Evolutionary conservation across 2,113 vertebrate species (phyloP), one percentile per base, ranked within the genome.

Genomic region (Melanostigma gelatinosum): DNA sequence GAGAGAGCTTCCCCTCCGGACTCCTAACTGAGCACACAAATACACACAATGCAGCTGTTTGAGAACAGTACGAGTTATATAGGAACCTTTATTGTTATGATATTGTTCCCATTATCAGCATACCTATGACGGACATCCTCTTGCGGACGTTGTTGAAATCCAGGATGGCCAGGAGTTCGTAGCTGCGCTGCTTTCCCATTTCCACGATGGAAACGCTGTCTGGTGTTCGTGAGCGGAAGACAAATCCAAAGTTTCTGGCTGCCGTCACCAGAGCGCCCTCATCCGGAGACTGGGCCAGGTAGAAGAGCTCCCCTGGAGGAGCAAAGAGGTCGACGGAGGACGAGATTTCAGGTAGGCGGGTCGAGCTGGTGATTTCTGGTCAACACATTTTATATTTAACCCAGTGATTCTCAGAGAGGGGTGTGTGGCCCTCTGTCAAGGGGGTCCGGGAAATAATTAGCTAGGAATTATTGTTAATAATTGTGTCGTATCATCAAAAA

Each of bases 91-190:
- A 22, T 22, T 9, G 22, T 16, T 16, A 15, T 20, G 20, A 52
- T 9, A 46, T 46, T 18, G 24, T 24, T 42, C 55, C 12, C 20
- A 22, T n/a, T 60, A 50, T 13, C 24, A 29, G 15, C 4, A 27
- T 81, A 99, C 97, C 97, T 52, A 99, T 97, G 77, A 99, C 97
- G 11, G 98, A 99, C 98, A 99, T 99, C 89, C 98, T 94, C 85
- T 99, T 99, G 90, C 97, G 96, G 73, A 97, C 95, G 0, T 97
- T 98, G 95, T 95, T 97, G 91, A 99, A 99, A 85, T 99, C 98
- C 87, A 99, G 94, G 88, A 99, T 96, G 72, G 96, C 95, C 67
- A 98, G 91, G 24, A 99, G 94, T 46, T 97, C 87, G 20, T 99
- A 99, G 84, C 92, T 92, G 82, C 90, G 93, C 46, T 93, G 94